Conservation (phyloP, 64 coral and sea anemone species). For the Anthopleura sola region DNA sequence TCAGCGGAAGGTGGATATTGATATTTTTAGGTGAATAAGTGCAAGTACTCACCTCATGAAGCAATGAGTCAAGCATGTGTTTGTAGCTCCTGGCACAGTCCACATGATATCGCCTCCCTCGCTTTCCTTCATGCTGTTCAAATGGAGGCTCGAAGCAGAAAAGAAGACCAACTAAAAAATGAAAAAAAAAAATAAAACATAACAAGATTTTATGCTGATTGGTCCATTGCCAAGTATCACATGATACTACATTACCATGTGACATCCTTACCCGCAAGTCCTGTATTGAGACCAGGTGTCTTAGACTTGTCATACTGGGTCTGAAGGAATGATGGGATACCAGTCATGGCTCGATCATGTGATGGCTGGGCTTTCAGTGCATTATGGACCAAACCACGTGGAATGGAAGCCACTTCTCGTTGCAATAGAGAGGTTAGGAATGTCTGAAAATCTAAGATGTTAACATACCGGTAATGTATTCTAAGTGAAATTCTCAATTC, state of each 20-base stretch:
- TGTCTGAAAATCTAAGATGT: constrained; percentile 55
- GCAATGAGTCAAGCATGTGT: constrained; percentile 71
- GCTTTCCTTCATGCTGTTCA: constrained; percentile 52
- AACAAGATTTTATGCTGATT: no score
- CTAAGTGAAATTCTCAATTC: no score
- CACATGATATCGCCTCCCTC: constrained; percentile 46
- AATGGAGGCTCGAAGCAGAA: constrained; percentile 72
- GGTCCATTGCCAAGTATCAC: no score
- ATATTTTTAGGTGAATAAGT: not conserved
- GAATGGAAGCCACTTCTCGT: constrained; percentile 57
- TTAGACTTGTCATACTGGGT: constrained; percentile 90
- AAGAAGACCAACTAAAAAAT: constrained; percentile 51
- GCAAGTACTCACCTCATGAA: constrained; percentile 66
- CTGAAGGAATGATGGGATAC: constrained; percentile 63
- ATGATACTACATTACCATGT: not conserved
- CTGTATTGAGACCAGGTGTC: constrained; percentile 76
- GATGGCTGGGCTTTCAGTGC: constrained; percentile 35
- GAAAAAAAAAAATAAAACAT: not conserved
- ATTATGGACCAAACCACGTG: constrained; percentile 82
- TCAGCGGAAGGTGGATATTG: not conserved
- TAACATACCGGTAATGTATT: not conserved
- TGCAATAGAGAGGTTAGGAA: constrained; percentile 52
- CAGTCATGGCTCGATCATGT: constrained; percentile 34
- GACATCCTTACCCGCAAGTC: constrained; percentile 63
- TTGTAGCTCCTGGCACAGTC: constrained; percentile 65